Evolutionary conservation across 2,113 vertebrate species (phyloP), one percentile per base, ranked within the genome.

Genomic region (Tiliqua scincoides): DNA sequence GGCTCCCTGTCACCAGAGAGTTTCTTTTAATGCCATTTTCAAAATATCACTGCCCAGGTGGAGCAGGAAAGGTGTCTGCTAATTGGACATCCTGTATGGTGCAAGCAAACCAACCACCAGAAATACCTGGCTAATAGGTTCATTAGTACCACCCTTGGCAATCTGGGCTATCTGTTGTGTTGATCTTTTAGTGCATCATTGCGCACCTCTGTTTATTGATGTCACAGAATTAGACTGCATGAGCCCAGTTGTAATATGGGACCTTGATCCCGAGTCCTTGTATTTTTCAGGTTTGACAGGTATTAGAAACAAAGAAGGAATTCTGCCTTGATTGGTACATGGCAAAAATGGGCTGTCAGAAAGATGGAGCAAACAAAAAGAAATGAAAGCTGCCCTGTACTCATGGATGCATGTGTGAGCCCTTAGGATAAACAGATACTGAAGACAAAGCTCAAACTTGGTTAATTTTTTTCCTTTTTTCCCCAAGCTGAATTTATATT

Each of bases 131-230:
- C 59, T 27, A 84, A 78, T 85, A 37, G 76, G 43, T 80, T 94
- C 93, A 95, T 94, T 91, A 91, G 88, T 82, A 17, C 78, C 30
- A 3, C 82, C 76, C 48, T 1, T 2, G 1, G 72, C 68, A 48
- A 88, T 88, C 65, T 30, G 70, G 82, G 84, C 40, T 83, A 43
- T 76, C 25, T 35, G 20, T 65, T 67, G 14, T 52, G 30, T 30
- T 62, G 37, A 52, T 78, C 81, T 83, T 59, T 8, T 79, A 20
- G 54, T 75, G 72, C n/a, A 0, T 89, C 86, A 59, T 81, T 62
- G 0, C 5, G 9, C 14, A 0, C 12, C 82, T 30, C 27, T 83
- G 62, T 80, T 86, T 87, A 71, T 87, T 68, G 61, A 27, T 0
- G 10, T 14, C 71, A 63, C 48, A 71, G n/a, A 82, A 92, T 86